Evolutionary conservation across 2,797 vertebrate genomes (phyloP), one percentile per base, ranked within the genome.

Genomic region (Dipus sagitta): DNA sequence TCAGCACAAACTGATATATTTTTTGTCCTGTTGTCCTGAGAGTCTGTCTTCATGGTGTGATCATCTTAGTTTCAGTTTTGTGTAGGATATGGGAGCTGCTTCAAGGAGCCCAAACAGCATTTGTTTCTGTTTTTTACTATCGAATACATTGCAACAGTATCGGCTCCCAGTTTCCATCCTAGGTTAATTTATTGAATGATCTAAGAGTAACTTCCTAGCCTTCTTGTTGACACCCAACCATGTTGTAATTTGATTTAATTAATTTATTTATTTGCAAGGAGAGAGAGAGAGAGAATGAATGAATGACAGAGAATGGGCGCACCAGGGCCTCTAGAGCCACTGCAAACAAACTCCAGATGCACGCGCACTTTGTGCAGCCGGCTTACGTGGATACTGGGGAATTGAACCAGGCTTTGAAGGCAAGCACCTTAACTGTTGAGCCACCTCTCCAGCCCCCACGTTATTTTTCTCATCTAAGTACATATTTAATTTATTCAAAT

Each of bases 1-100:
- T 65, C 8, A 76, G 80, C 62, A 42, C 84, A 26, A 70, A 15
- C 34, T 64, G 6, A 7, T 20, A 23, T 38, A 38, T 38, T 38
- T 23, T 15, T 74, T 72, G 10, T 94, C 32, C 64, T 14, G 2
- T 72, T 67, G 47, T 76, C 75, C 32, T 88, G 32, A 52, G 13
- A 58, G 13, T 42, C 14, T 76, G 4, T 67, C 62, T 42, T 76
- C 20, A 64, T 70, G 52, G 9, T 94, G 87, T 70, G n/a, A 54
- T 82, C n/a, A 76, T 34, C 86, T 94, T 75, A 52, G 6, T 93
- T 82, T 96, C 77, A 86, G 89, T 86, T 89, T 30, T 60, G 7
- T 84, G 15, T 78, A 77, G 72, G 28, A 7, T 82, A 21, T 70
- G 72, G 38, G 24, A 88, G 62, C 52, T 67, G 14, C 64, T 93